Percentiles rank a stretch among this genome's conserved stretches.
Conservation (phyloP, 2,113 vertebrate species). For the Ceuthmochares aereus region DNA sequence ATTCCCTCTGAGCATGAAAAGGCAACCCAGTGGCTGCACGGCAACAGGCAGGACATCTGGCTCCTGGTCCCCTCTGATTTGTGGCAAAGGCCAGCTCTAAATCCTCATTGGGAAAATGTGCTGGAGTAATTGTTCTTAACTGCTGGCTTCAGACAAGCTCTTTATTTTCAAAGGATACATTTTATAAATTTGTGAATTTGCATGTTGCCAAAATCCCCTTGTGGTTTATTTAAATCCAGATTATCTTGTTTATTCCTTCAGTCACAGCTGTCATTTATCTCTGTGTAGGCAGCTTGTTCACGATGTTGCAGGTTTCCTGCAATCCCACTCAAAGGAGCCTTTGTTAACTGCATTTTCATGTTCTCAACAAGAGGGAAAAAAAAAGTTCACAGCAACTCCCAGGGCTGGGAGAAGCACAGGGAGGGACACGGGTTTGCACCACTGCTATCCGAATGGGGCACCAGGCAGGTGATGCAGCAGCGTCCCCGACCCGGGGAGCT, state of each 20-base stretch:
- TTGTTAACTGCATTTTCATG: constrained; percentile 35
- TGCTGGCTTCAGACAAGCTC: constrained; percentile 68
- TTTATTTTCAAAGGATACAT: constrained; percentile 71
- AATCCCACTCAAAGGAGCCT: constrained; percentile 44
- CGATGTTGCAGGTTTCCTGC: constrained; percentile 55
- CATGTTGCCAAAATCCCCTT: constrained; percentile 72
- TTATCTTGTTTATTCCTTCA: constrained; percentile 80
- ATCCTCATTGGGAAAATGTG: neutral
- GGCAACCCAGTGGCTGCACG: fast-evolving
- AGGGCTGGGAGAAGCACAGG: neutral
- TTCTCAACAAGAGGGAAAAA: neutral
- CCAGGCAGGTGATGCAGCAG: neutral
- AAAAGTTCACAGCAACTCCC: neutral
- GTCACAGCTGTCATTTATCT: constrained; percentile 75
- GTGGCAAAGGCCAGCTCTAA: neutral
- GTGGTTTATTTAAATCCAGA: constrained; percentile 75
- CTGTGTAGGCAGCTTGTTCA: constrained; percentile 63
- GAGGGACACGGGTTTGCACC: neutral
- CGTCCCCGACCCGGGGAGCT: neutral
- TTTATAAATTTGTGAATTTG: constrained; percentile 68
- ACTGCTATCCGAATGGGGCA: neutral
- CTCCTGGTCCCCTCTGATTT: fast-evolving
- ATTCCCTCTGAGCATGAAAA: neutral
- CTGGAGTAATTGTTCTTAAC: constrained; percentile 48
- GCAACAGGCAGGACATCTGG: neutral